Conservation (phyloP, 2,113 vertebrate genomes). For the Tragulus kanchil region DNA sequence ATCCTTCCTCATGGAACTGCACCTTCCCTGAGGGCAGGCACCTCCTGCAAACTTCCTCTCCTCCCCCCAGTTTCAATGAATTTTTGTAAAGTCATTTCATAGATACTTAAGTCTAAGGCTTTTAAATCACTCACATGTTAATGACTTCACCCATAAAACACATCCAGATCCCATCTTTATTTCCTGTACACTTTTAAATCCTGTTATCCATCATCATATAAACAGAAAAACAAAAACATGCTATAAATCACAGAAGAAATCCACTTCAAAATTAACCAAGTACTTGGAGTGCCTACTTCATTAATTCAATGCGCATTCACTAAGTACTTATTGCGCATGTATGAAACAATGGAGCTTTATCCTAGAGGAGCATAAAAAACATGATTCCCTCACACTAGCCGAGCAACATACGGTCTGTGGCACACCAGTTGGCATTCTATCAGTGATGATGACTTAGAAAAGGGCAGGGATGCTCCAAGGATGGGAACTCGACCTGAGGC, state of each 20-base stretch:
- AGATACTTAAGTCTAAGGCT: not conserved
- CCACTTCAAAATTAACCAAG: slow-evolving; percentile 52
- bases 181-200: slow-evolving; percentile 14
- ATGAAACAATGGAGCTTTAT: not conserved
- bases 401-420: not conserved
- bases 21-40: not conserved
- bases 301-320: not conserved
- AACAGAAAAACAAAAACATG: not conserved
- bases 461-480: not conserved
- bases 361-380: not conserved
- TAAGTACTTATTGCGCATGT: not conserved
- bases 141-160: slow-evolving; percentile 9
- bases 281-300: not conserved
- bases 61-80: not conserved
- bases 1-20: not conserved
- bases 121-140: slow-evolving; percentile 18
- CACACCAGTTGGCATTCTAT: not conserved
- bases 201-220: not conserved
- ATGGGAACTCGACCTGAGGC: not conserved
- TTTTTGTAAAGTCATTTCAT: not conserved
- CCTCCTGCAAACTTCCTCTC: not conserved
- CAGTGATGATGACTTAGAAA: not conserved
- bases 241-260: not conserved
- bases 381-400: not conserved
- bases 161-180: not conserved